phyloP scores from a whole-genome alignment of 2,113 vertebrate species.

The Pomatorhinus ruficollis region DNA sequence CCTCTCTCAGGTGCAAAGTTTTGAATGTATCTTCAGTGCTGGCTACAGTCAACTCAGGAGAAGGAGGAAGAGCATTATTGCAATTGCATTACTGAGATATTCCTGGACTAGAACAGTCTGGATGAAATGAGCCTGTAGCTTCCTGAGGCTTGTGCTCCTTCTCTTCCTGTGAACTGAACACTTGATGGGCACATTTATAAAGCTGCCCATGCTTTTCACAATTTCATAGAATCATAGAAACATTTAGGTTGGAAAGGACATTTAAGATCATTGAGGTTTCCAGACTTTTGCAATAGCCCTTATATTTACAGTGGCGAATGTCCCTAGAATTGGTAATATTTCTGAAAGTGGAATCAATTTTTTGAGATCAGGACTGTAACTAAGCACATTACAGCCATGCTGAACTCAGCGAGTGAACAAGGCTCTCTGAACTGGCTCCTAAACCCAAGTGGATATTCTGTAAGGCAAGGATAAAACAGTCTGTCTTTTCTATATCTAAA shows the following conservation, averaged over 20 bases:
- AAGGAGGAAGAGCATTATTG: not conserved
- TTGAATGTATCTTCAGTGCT: not conserved
- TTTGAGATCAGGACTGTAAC: conserved; percentile 47
- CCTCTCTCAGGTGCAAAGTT: not conserved
- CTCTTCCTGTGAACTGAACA: not conserved
- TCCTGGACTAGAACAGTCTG: not conserved
- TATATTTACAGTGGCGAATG: not conserved
- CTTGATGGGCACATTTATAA: not conserved
- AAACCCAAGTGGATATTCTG: conserved; percentile 43
- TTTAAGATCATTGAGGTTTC: not conserved
- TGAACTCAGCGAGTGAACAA: conserved; percentile 42
- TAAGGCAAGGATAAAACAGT: conserved; percentile 23
- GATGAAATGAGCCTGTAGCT: not conserved
- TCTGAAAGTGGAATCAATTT: conserved; percentile 45
- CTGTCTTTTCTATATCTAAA: conserved; percentile 18
- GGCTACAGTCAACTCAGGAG: not conserved
- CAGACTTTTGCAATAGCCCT: not conserved
- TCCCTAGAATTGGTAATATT: conserved; percentile 25
- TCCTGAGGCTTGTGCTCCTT: not conserved
- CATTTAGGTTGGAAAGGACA: not conserved
- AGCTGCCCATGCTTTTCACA: not conserved
- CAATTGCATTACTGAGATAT: not conserved
- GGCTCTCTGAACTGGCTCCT: conserved; percentile 12
- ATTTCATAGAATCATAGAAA: not conserved
- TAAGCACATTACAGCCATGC: conserved; percentile 41